A percentile compares a stretch with the other conserved stretches of the same genome.
Evolutionary conservation across 2,797 vertebrate species (phyloP).

Genomic region (Ispidina lecontei): DNA sequence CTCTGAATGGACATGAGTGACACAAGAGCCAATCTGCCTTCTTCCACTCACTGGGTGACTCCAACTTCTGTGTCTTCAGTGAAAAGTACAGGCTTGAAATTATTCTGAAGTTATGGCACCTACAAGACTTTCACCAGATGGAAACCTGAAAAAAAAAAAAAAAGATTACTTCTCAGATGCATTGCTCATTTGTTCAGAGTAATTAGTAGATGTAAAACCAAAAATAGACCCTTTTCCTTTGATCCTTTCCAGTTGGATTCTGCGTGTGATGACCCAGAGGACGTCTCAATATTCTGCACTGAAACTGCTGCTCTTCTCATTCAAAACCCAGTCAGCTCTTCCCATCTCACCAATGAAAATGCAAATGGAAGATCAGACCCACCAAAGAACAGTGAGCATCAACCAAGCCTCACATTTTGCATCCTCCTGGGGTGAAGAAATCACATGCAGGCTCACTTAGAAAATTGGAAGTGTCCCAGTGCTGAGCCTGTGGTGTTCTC

Average conservation of each 20-base stretch:
- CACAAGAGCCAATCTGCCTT: constrained; percentile 39
- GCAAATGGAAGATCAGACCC: background rate
- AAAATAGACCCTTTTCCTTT: constrained; percentile 52
- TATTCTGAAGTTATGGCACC: constrained; percentile 49
- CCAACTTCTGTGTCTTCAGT: constrained; percentile 34
- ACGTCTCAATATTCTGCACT: background rate
- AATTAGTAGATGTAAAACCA: constrained; percentile 45
- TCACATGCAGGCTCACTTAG: background rate
- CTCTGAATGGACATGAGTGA: constrained; percentile 33
- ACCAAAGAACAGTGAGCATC: background rate
- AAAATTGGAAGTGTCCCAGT: rapidly evolving
- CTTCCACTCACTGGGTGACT: constrained; percentile 30
- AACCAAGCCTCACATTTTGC: background rate
- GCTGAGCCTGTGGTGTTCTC: background rate
- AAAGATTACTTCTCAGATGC: constrained; percentile 52
- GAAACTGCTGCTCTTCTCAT: constrained; percentile 29
- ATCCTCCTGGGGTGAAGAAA: background rate
- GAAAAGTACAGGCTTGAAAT: constrained; percentile 46
- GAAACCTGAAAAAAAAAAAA: constrained; percentile 34
- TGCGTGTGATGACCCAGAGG: background rate
- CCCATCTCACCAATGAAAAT: constrained; percentile 65
- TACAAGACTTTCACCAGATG: constrained; percentile 60
- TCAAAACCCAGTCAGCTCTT: constrained; percentile 59
- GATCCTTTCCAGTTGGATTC: constrained; percentile 16
- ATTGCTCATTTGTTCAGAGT: constrained; percentile 66